Conservation (phyloP, 2,888 invertebrate genomes). For the Gymnosoma rotundatum region DNA sequence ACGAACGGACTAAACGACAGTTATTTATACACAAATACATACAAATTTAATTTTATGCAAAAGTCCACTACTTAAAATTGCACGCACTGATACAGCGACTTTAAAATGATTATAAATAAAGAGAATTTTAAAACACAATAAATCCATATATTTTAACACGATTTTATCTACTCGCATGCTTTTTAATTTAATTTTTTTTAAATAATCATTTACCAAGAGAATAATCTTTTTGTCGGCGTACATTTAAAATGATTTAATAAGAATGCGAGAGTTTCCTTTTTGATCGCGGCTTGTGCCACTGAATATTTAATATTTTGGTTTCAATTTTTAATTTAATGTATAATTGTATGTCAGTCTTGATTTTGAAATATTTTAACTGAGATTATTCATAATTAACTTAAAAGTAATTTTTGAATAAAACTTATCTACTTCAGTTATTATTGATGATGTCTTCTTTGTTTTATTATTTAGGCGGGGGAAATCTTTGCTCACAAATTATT, state of each 20-base stretch:
- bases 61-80: background rate
- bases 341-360: too few species aligned
- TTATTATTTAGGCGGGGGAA: too few species aligned
- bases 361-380: too few species aligned
- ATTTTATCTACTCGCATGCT: background rate
- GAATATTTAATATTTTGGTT: background rate
- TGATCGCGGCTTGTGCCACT: background rate
- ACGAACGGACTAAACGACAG: slow-evolving; percentile 4
- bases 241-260: background rate
- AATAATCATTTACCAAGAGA: background rate
- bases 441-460: too few species aligned
- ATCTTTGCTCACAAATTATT: too few species aligned
- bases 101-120: background rate
- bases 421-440: too few species aligned
- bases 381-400: background rate
- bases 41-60: background rate
- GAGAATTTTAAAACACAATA: background rate
- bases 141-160: background rate
- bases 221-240: slow-evolving; percentile 16
- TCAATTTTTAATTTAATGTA: slow-evolving; percentile 18
- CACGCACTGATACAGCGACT: too few species aligned
- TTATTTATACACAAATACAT: background rate
- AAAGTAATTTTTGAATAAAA: too few species aligned
- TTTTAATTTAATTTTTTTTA: slow-evolving; percentile 7
- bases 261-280: background rate